Base-by-base conservation (phyloP, 2,113 vertebrate species). In the Sinocyclocheilus rhinocerous region DNA sequence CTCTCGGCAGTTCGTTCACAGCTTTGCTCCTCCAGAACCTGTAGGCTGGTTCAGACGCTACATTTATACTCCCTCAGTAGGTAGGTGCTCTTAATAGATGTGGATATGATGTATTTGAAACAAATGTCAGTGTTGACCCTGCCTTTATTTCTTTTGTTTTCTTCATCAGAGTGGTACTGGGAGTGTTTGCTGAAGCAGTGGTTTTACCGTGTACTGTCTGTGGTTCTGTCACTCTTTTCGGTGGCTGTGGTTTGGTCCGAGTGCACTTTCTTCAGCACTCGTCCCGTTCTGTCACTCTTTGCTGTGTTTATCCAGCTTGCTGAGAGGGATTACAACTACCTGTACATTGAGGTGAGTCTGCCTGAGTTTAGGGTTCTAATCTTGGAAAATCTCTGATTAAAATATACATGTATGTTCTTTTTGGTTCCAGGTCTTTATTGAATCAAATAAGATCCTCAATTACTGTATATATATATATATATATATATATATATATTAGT, bases 231-330 rank as follows among this genome's bases (percentile, higher is more conserved):
- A 0, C 89, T 94, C 0, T 98, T 99, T 93, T 98, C 97, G 4
- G 95, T 97, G 89, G 94, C 97, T 6, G 98, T 99, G 81, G 98
- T 99, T 72, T 99, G 98, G 98, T 99, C 98, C 0, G 98, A 99
- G 83, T 99, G 98, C 93, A 99, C 97, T 0, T 99, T 99, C 95
- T 99, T 99, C 94, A 99, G 98, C 93, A 98, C 97, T 26, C 92
- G 73, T 0, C 98, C 98, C 1, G 97, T 99, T 92, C 93, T 99
- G 18, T 99, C 98, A 0, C 95, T 99, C 48, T 99, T 99, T 70
- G 98, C 98, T 0, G 97, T 99, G 81, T 98, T 99, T 94, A 99
- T 99, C 92, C 97, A 98, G 91, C 93, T 99, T 85, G 98, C 98
- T 2, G 97, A 99, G 89, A 95, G 92, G 84, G 97, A 97, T 45